Base-by-base conservation (phyloP, 2,888 invertebrate species). In the Microplitis manilae region DNA sequence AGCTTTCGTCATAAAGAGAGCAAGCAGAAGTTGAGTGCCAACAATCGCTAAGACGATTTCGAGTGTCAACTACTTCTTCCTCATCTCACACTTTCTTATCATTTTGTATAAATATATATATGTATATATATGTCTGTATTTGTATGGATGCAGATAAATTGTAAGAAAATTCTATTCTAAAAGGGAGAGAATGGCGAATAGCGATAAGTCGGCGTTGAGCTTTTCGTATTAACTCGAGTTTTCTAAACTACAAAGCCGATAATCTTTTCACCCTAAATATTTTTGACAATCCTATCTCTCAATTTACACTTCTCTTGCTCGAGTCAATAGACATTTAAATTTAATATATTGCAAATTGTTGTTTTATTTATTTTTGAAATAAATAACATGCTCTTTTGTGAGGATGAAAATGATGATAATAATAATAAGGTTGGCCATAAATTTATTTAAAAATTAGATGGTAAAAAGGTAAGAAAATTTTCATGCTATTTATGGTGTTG, bases 31-130 rank as follows among this genome's bases (percentile, higher is more conserved):
- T 50, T 50, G 50, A 50, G 50, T 50, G 50, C 50, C 50, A 50
- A 50, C 30, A 71, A 71, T 71, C 9, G 72, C 64, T 64, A 17
- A 72, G 64, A 72, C 72, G 41, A 72, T 72, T 72, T 72, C 62
- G 9, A 72, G 72, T 72, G 62, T 17, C 62, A 40, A 72, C 72
- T 39, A n/a, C 17, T 61, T 72, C 39, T 17, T 62, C n/a, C 61
- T 38, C 72, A 72, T 17, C 60, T 62, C 8, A 62, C 61, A 8
- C 50, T 13, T 50, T 50, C 50, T 50, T 50, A 50, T 50, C 30
- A 30, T 30, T 30, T 20, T 60, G 38, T 60, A 7, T 50, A 41
- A 9, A 41, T 8, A 6, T 20, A 50, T 69, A 20, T 50, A 60
- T 5, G 15, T 40, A 17, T 40, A 15, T 39, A 40, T n/a, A 40